phyloP scores from a whole-genome alignment of 1,140 invertebrate species.

The Drosophila baimaii region DNA sequence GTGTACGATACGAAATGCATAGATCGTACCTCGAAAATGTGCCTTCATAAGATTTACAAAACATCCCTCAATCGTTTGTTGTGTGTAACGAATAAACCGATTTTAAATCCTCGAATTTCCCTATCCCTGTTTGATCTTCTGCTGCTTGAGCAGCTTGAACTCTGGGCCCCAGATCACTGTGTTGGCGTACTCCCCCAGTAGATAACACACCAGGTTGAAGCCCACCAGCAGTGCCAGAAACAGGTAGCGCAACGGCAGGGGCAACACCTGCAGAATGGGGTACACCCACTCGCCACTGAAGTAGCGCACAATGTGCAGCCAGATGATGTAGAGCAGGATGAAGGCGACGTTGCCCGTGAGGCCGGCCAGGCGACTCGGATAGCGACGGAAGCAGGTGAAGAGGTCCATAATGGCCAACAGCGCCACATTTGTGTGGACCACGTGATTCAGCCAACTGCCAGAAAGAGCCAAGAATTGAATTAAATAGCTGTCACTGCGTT shows the following conservation, averaged over 20 bases:
- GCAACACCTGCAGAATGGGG: constrained; percentile 66
- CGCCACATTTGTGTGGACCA: constrained; percentile 77
- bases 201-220: constrained; percentile 69
- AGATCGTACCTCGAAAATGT: constrained; percentile 45
- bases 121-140: constrained; percentile 53
- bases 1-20: constrained; percentile 10
- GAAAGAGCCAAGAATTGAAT: not conserved
- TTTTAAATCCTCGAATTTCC: constrained; percentile 49
- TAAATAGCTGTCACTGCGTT: too few species aligned
- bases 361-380: constrained; percentile 64
- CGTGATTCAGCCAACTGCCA: constrained; percentile 77
- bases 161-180: constrained; percentile 69
- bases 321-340: constrained; percentile 74
- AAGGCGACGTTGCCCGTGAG: constrained; percentile 61
- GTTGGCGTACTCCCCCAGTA: constrained; percentile 68
- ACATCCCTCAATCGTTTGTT: constrained; percentile 29
- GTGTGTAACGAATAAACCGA: constrained; percentile 74
- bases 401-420: constrained; percentile 72
- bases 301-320: constrained; percentile 76
- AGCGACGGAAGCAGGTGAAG: constrained; percentile 74
- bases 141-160: constrained; percentile 53
- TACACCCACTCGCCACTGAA: constrained; percentile 77
- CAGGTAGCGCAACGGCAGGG: constrained; percentile 62
- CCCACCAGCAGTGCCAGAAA: constrained; percentile 59
- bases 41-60: constrained; percentile 55